These are phyloP conservation scores for Pseudomyrmex dendroicus DNA, from an alignment of 1,140 invertebrate genomes.

Conservation along the genomic window DNA sequence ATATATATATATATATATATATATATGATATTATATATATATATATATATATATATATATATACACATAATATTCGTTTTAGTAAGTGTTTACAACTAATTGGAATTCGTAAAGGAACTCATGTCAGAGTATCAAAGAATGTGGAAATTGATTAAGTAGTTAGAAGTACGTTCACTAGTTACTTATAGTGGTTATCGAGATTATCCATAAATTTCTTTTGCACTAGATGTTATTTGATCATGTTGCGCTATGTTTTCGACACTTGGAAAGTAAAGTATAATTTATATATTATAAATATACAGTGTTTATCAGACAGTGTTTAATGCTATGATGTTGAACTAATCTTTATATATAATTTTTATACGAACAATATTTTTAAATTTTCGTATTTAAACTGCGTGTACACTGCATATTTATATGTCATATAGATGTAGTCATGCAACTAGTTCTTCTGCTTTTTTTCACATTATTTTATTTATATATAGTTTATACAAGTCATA, in stretches of 20 bases:
- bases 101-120: conserved; percentile 8
- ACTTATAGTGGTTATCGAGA: conserved; percentile 13
- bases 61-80: neutral
- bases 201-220: conserved; percentile 8
- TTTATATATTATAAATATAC: conserved; percentile 42
- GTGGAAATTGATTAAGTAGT: conserved; percentile 37
- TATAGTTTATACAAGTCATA: conserved; percentile 12
- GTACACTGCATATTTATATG: conserved; percentile 10
- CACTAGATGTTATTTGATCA: conserved; percentile 71
- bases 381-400: neutral
- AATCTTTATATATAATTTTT: neutral
- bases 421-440: conserved; percentile 47
- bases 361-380: neutral
- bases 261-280: conserved; percentile 83
- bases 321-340: neutral
- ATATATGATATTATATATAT: too few species aligned
- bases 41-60: too few species aligned
- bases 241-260: conserved; percentile 79
- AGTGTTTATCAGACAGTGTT: neutral
- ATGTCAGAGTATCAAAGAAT: conserved; percentile 39
- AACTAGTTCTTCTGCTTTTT: conserved; percentile 55
- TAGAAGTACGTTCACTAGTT: conserved; percentile 60
- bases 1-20: neutral
- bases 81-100: too few species aligned
- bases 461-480: conserved; percentile 24